A percentile compares a stretch with the other conserved stretches of the same genome.
phyloP scores from a whole-genome alignment of 1,140 invertebrate genomes.

The Agrypnia vestita region DNA sequence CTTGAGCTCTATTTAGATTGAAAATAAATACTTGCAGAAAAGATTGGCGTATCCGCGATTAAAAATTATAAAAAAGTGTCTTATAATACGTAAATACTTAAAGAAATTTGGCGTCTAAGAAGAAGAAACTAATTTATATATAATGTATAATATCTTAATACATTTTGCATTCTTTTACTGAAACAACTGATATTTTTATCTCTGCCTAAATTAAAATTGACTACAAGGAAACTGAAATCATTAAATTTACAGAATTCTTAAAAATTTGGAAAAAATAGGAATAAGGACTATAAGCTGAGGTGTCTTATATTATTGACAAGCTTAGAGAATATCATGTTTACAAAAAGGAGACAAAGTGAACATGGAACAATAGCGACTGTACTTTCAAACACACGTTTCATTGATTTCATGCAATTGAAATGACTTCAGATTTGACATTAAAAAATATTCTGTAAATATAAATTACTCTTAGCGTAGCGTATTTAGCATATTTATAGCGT shows the following conservation, averaged over 20 bases:
- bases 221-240: constrained; percentile 2
- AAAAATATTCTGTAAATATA: too few relatives aligned
- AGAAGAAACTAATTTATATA: too few relatives aligned
- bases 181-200: too few relatives aligned
- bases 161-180: too few relatives aligned
- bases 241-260: constrained; percentile 22
- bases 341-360: constrained; percentile 19
- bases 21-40: too few relatives aligned
- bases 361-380: constrained; percentile 6
- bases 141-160: too few relatives aligned
- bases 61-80: too few relatives aligned
- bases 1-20: too few relatives aligned
- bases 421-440: constrained; percentile 12
- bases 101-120: too few relatives aligned
- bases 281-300: constrained; percentile 27
- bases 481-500: too few relatives aligned
- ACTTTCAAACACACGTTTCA: background rate
- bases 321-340: constrained; percentile 31
- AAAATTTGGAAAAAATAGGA: constrained; percentile 17
- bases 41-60: too few relatives aligned
- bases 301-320: constrained; percentile 29
- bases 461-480: background rate
- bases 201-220: background rate
- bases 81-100: too few relatives aligned
- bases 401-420: constrained; percentile 24